Conservation (phyloP, 2,888 invertebrate species). For the Galerucella calmariensis region DNA sequence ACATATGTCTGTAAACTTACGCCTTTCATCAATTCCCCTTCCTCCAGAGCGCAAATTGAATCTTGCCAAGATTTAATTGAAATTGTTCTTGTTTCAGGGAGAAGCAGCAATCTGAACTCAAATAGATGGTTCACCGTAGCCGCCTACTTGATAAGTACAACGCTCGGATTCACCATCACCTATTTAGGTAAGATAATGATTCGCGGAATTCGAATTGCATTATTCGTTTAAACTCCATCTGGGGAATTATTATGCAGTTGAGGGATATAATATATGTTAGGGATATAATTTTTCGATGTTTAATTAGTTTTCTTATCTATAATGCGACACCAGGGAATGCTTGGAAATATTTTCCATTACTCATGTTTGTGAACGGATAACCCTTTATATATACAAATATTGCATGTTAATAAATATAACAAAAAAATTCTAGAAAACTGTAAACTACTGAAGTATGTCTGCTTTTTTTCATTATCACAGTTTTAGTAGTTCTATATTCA, state of each 20-base stretch:
- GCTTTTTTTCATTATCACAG: too few species aligned
- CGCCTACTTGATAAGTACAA: slow-evolving; percentile 46
- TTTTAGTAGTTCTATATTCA: too few species aligned
- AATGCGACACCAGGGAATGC: too few species aligned
- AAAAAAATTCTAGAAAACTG: too few species aligned
- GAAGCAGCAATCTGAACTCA: slow-evolving; percentile 42
- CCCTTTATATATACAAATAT: too few species aligned
- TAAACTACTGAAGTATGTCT: too few species aligned
- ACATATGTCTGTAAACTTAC: slow-evolving; percentile 30
- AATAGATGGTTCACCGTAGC: slow-evolving; percentile 48
- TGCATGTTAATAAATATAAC: too few species aligned
- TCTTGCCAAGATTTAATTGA: slow-evolving; percentile 36
- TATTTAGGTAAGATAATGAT: slow-evolving; percentile 45
- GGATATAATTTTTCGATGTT: neutral
- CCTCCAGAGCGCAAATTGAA: slow-evolving; percentile 23
- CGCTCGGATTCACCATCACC: slow-evolving; percentile 44
- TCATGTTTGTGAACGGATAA: too few species aligned
- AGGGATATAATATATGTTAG: neutral
- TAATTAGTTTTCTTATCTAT: too few species aligned
- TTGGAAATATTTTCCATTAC: too few species aligned
- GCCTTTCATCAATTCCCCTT: slow-evolving; percentile 33
- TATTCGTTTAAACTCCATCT: neutral
- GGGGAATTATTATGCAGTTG: neutral
- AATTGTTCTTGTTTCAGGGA: slow-evolving; percentile 49
- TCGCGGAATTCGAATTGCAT: slow-evolving; percentile 16